These are phyloP conservation scores for Epinephelus coioides DNA, from an alignment of 2,797 vertebrate genomes.

Conservation along the genomic window DNA sequence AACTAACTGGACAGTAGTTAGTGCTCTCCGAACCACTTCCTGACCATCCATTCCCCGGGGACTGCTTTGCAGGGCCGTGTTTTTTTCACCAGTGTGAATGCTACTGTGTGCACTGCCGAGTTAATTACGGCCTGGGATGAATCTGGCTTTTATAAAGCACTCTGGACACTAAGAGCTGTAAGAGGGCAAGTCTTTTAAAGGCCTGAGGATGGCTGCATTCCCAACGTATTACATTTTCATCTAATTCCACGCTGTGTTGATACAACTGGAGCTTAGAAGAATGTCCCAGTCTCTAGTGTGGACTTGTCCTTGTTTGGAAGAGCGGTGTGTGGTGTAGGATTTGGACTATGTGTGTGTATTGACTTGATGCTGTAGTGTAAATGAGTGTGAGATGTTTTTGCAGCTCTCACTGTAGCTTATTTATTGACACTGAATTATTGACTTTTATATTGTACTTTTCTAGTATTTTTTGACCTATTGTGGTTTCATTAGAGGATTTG, in stretches of 20 bases:
- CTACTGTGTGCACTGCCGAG: constrained; percentile 34
- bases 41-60: constrained; percentile 49
- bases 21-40: constrained; percentile 75
- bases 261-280: constrained; percentile 71
- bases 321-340: constrained; percentile 35
- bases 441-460: not conserved
- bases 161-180: constrained; percentile 28
- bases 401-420: not conserved
- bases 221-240: constrained; percentile 51
- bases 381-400: constrained; percentile 13
- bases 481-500: not conserved
- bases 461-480: not conserved
- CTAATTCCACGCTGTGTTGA: constrained; percentile 70
- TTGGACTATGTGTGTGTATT: constrained; percentile 32
- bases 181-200: constrained; percentile 29
- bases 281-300: constrained; percentile 47
- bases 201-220: constrained; percentile 52
- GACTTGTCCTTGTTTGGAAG: constrained; percentile 81
- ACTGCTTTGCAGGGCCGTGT: constrained; percentile 21
- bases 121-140: constrained; percentile 53
- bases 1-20: constrained; percentile 68
- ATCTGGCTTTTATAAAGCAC: constrained; percentile 49
- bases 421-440: not conserved
- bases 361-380: constrained; percentile 15
- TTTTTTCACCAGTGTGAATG: constrained; percentile 41